Percentiles rank a stretch among this genome's conserved stretches.
Evolutionary conservation across 2,113 vertebrate species (phyloP).

Genomic region (Morone chrysops): DNA sequence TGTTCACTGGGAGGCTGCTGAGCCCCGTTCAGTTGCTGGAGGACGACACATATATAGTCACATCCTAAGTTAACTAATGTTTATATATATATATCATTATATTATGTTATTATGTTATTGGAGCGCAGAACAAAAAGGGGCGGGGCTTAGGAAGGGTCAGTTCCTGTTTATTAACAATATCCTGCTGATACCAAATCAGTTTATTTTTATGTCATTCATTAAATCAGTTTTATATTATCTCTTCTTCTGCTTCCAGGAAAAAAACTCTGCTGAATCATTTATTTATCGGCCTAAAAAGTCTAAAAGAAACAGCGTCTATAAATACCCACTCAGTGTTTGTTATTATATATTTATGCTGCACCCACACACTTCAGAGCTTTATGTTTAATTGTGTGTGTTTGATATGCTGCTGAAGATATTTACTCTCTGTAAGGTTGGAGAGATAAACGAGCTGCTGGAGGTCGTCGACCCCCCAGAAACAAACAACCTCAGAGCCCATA

Average conservation of each 20-base stretch:
- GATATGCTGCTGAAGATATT: not conserved
- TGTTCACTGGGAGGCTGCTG: too few species aligned
- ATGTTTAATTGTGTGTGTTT: not conserved
- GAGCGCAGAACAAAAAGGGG: too few species aligned
- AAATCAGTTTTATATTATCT: not conserved
- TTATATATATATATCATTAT: too few species aligned
- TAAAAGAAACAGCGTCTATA: not conserved
- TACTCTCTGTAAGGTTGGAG: too few species aligned
- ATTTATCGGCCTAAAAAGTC: not conserved
- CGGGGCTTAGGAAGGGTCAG: too few species aligned
- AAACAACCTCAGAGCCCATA: not conserved
- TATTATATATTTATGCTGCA: slow-evolving; percentile 1
- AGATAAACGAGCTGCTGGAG: not conserved
- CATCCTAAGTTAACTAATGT: too few species aligned
- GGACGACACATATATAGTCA: too few species aligned
- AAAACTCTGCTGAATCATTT: not conserved
- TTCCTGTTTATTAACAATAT: too few species aligned
- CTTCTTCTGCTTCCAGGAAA: not conserved
- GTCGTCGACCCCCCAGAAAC: too few species aligned
- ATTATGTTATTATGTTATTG: too few species aligned
- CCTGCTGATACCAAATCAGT: not conserved
- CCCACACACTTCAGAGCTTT: not conserved
- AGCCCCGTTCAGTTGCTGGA: too few species aligned
- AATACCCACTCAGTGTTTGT: not conserved
- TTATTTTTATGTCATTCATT: not conserved